Conservation (phyloP, 2,797 vertebrate genomes). For the Eidolon dupreanum region DNA sequence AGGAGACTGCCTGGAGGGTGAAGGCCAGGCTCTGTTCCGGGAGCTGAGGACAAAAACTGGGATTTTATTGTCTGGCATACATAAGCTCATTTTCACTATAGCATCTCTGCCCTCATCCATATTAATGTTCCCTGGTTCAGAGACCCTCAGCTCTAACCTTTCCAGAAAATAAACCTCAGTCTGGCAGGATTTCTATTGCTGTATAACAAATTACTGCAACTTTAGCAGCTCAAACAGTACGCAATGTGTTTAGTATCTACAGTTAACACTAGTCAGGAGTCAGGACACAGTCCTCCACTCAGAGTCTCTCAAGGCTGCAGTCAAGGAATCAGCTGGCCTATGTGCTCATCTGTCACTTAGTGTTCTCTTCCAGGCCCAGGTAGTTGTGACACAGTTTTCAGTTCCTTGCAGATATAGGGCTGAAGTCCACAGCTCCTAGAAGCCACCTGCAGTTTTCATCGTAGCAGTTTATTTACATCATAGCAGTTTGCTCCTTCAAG, state of each 20-base stretch:
- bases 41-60: background rate
- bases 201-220: background rate
- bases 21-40: background rate
- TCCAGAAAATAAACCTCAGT: background rate
- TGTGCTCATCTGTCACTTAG: background rate
- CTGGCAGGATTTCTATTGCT: background rate
- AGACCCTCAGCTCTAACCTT: constrained; percentile 1
- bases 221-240: background rate
- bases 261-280: background rate
- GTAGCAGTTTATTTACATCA: background rate
- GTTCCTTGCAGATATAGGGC: background rate
- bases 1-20: background rate
- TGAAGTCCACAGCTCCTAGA: background rate
- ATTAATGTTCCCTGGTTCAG: background rate
- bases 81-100: background rate
- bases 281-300: background rate
- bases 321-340: background rate
- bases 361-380: background rate
- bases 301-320: background rate
- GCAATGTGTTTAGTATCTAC: background rate
- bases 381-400: background rate
- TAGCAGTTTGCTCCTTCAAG: background rate
- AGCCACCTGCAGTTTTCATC: background rate
- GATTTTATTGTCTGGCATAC: background rate
- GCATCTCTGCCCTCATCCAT: constrained; percentile 3